These are phyloP conservation scores for Phenganax stokvisi DNA, from an alignment of 92 coral and sea anemone species.

Conservation along the genomic window DNA sequence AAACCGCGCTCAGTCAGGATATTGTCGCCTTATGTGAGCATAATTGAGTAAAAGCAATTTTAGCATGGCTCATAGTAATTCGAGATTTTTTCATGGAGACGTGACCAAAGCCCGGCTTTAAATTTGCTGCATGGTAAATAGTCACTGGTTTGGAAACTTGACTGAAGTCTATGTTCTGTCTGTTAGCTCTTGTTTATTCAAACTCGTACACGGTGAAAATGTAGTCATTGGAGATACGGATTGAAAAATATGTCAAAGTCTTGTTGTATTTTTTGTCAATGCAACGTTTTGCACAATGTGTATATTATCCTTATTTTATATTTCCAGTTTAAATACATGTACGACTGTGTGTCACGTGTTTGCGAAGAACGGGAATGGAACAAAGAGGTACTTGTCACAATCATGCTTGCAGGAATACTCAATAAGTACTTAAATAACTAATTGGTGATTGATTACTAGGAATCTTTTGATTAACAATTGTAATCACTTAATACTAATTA, in stretches of 20 bases:
- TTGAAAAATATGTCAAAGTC: background rate
- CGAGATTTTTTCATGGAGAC: no score
- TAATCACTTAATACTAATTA: background rate
- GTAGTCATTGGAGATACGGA: no score
- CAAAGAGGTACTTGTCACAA: slow-evolving; percentile 49
- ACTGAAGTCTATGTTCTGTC: no score
- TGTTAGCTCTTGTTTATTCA: no score
- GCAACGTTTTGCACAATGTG: no score
- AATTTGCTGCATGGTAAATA: no score
- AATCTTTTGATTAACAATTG: background rate
- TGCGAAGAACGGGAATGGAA: slow-evolving; percentile 78
- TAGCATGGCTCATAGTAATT: no score
- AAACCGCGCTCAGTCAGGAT: slow-evolving; percentile 87
- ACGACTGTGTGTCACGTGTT: slow-evolving; percentile 70
- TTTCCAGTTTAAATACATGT: slow-evolving; percentile 76
- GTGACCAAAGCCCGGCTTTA: no score
- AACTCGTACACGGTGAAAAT: no score
- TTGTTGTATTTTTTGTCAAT: background rate
- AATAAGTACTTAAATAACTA: background rate
- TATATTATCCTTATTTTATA: no score
- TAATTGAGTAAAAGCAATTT: background rate
- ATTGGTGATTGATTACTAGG: background rate
- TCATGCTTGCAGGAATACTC: no score
- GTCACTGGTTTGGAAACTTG: no score
- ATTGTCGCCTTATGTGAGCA: slow-evolving; percentile 75